Base-by-base conservation (phyloP, 2,888 invertebrate genomes). In the Hecatera dysodea region DNA sequence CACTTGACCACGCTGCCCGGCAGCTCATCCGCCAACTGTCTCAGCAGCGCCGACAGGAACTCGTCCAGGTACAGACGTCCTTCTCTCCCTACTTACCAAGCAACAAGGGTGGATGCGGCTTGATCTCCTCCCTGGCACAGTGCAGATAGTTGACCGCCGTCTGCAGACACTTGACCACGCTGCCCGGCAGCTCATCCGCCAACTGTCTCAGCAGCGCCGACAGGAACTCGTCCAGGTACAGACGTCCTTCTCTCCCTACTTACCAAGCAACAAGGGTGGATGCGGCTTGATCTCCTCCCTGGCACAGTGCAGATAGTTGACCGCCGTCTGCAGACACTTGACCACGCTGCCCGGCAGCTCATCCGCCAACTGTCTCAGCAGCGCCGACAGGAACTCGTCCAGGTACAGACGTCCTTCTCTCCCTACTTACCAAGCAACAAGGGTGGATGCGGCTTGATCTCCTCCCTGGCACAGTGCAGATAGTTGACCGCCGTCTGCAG, bases 181-280 rank as follows among this genome's bases (percentile, higher is more conserved):
- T 85, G 2, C 65, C 17, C 0, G 95, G 94, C 90, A 92, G 71
- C 80, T 95, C 96, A 44, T 92, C 92, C 2, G 93, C 97, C 88
- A 97, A 89, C 86, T 96, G 93, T 87, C 97, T 96, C 53, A 97
- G 95, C 80, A 98, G 94, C 72, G 98, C 98, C 60, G 97, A 96
- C 60, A 98, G 96, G 88, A 98, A 98, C 90, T 97, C 97, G 72
- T 97, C 97, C 89, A 98, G 97, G 85, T 98, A 97, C 29, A 98
- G 91, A 76, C 97, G 96, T 0, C 97, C 98, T 80, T 97, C 97
- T 42, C 36, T 36, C 36, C 12, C 36, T 36, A 52, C 89, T 90
- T 62, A 94, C 96, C 96, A 8, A 94, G 67, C 59, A 95, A 73
- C 57, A 96, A 62, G 0, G 96, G 93, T 0, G 96, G 92, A 50